Evolutionary conservation across 2,797 vertebrate genomes (phyloP).

Genomic region (Onychomys torridus): DNA sequence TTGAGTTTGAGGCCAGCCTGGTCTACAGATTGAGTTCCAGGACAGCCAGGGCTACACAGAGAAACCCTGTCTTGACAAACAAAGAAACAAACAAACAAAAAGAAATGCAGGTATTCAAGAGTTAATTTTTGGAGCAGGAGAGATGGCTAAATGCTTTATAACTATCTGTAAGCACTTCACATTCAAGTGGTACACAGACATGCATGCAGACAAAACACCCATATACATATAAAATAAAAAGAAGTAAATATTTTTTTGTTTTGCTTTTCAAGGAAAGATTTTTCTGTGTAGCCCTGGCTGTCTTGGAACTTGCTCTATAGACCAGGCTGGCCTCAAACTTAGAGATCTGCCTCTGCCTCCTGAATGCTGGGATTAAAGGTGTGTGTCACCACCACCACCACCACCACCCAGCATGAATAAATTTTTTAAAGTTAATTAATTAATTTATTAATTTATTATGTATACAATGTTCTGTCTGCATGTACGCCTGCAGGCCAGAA

Average conservation of each 20-base stretch:
- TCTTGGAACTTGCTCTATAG: background rate
- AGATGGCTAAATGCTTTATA: background rate
- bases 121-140: background rate
- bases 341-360: background rate
- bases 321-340: background rate
- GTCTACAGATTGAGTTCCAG: no score
- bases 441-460: no score
- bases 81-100: no score
- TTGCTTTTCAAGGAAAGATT: background rate
- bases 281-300: background rate
- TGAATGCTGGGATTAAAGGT: background rate
- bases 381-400: background rate
- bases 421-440: no score
- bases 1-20: no score
- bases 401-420: no score
- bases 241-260: background rate
- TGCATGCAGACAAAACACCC: no score
- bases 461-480: no score
- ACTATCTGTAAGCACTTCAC: background rate
- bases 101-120: background rate
- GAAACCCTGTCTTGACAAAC: no score
- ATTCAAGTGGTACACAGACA: background rate
- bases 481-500: no score
- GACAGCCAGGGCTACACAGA: no score
- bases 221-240: no score